Evolutionary conservation across 1,140 invertebrate genomes (phyloP).

Genomic region (Batillaria attramentaria): DNA sequence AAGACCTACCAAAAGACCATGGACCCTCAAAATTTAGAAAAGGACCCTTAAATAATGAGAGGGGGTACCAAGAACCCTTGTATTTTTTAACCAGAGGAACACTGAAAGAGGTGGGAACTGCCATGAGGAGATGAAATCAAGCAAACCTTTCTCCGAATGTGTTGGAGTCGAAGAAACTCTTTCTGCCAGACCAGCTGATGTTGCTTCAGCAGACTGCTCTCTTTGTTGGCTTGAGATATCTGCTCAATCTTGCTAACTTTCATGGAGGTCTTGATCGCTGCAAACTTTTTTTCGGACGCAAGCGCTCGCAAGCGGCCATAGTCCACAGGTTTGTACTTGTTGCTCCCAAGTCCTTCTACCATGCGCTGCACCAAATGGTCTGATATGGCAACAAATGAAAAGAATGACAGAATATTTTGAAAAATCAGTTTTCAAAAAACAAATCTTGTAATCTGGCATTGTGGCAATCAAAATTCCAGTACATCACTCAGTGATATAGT

Average conservation of each 20-base stretch:
- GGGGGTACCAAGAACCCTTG: too few species aligned
- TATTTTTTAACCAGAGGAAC: too few species aligned
- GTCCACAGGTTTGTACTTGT: constrained; percentile 65
- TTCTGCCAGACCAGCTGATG: constrained; percentile 67
- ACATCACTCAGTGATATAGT: not conserved
- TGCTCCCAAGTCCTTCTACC: constrained; percentile 61
- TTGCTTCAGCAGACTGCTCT: constrained; percentile 63
- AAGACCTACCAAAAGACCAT: too few species aligned
- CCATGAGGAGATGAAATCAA: not conserved
- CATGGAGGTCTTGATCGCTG: constrained; percentile 61
- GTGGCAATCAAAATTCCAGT: not conserved
- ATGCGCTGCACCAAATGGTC: constrained; percentile 57
- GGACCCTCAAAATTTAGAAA: too few species aligned
- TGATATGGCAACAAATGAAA: constrained; percentile 28
- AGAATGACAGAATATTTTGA: not conserved
- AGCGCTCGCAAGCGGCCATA: constrained; percentile 62
- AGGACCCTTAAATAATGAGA: too few species aligned
- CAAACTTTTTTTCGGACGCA: constrained; percentile 62
- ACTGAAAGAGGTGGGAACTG: too few species aligned
- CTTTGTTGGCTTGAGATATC: constrained; percentile 65
- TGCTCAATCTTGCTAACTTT: constrained; percentile 67
- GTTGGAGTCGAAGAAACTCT: constrained; percentile 62
- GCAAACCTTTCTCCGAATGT: constrained; percentile 50
- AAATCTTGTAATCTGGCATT: not conserved
- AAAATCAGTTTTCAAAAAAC: not conserved